Conservation (phyloP, 2,113 vertebrate genomes). For the Maccullochella peelii region DNA sequence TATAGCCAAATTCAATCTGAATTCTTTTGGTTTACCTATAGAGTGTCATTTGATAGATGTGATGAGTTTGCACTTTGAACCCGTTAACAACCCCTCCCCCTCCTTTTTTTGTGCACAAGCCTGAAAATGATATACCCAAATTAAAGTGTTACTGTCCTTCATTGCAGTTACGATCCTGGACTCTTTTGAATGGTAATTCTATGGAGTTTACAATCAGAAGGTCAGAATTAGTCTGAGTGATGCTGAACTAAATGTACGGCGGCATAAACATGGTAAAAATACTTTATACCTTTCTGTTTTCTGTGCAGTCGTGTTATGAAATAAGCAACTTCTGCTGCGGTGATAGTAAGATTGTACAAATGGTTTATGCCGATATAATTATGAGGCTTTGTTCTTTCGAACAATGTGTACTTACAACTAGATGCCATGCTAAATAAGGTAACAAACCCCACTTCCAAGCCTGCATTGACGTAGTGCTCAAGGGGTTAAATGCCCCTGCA, state of each 20-base stretch:
- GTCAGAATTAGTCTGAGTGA: too few relatives aligned
- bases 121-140: not conserved
- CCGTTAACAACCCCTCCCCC: not conserved
- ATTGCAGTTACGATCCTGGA: not conserved
- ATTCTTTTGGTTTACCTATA: not conserved
- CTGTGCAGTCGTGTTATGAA: not conserved
- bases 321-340: not conserved
- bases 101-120: not conserved
- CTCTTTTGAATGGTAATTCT: not conserved
- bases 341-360: not conserved
- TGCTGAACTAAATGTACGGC: not conserved
- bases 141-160: not conserved
- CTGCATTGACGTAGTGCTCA: not conserved
- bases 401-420: not conserved
- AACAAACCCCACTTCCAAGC: not conserved
- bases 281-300: not conserved
- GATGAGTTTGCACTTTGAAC: slow-evolving; percentile 5
- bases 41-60: not conserved
- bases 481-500: not conserved
- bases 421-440: not conserved
- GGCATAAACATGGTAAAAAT: not conserved
- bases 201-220: not conserved
- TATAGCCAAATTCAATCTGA: not conserved
- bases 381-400: not conserved
- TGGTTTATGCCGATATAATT: not conserved